Base-by-base conservation (phyloP, 2,797 vertebrate species). In the Hybognathus amarus region DNA sequence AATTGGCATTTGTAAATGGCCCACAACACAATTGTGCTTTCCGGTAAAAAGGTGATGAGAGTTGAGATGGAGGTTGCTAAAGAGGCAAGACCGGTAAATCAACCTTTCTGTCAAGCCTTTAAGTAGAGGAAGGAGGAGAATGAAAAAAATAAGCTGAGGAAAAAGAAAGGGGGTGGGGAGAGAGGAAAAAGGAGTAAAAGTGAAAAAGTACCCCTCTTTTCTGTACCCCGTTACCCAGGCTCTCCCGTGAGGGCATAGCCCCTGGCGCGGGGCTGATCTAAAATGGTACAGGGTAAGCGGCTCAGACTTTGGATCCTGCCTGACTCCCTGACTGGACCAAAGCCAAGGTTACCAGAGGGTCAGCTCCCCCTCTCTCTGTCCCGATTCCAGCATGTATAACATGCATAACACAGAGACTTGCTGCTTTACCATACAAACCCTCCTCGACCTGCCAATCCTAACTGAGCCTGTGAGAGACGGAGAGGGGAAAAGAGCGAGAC, bases 311-410 rank as follows among this genome's bases (percentile, higher is more conserved):
- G 88, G 85, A 88, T 89, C 85, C 77, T 85, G 87, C 87, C 86
- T 88, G 86, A 88, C 84, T 88, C 86, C 85, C 40, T 73, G 79
- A 74, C 88, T 91, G 88, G 89, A 88, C 77, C 40, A 64, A 79
- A 87, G 92, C 92, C 93, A 94, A 93, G 93, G 92, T 92, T 90
- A 89, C 78, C 63, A 38, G 76, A 87, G 89, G 93, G 93, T 91
- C 90, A 93, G 83, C 71, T 71, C 59, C 71, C 74, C n/a, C 78
- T 77, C 45, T 84, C 79, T 83, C 86, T 56, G 77, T 40, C 36
- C 12, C 15, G 10, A 61, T 77, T 82, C 81, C 64, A 79, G 30
- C 77, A 70, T 38, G 67, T 73, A 71, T 78, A 68, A 83, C 83
- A 84, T 61, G 71, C 56, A 75, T 83, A 80, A 78, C 78, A 77